Base-by-base conservation (phyloP, 2,113 vertebrate species). In the Mionectes macconnelli region DNA sequence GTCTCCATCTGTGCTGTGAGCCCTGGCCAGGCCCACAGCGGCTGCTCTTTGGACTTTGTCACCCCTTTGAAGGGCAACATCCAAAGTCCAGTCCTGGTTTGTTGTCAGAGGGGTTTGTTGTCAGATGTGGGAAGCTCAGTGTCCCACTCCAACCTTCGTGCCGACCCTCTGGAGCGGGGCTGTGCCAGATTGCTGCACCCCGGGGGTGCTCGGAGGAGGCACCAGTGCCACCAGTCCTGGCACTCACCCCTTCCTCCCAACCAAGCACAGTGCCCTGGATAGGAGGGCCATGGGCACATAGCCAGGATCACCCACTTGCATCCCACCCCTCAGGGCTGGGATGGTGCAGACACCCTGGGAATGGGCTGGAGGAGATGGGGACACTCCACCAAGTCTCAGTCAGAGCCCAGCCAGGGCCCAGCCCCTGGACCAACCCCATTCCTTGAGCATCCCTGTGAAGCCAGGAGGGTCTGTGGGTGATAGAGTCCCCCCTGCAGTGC, bases 181-280 rank as follows among this genome's bases (percentile, higher is more conserved):
- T 9, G 7, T 2, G 63, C 45, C 18, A 47, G 44, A 10, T 12
- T 52, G 33, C 82, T 47, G 59, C 63, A 50, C 50, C 24, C 28
- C 0, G 0, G 23, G 4, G 40, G 11, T 33, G 40, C 30, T 33
- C 0, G 0, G 23, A 19, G 6, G 2, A 27, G 24, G 77, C 47
- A n/a, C 30, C 3, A 2, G 68, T 45, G 53, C 47, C 5, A 4
- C 42, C 60, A 63, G 42, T 12, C 14, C 42, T 44, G 14, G 53
- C 4, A 3, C 78, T 77, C 19, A 3, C 33, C 37, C 49, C 30
- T 52, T 96, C 75, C 60, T n/a, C 40, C 45, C 24, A 49, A 25
- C 37, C 67, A 42, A 27, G 39, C 3, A 1, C 33, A 22, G 5
- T 33, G n/a, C 27, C 52, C 63, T 30, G n/a, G 23, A 18, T 25